Percentiles rank a stretch among this genome's conserved stretches.
phyloP scores from a whole-genome alignment of 2,797 vertebrate species.

The Oreochromis grahami region DNA sequence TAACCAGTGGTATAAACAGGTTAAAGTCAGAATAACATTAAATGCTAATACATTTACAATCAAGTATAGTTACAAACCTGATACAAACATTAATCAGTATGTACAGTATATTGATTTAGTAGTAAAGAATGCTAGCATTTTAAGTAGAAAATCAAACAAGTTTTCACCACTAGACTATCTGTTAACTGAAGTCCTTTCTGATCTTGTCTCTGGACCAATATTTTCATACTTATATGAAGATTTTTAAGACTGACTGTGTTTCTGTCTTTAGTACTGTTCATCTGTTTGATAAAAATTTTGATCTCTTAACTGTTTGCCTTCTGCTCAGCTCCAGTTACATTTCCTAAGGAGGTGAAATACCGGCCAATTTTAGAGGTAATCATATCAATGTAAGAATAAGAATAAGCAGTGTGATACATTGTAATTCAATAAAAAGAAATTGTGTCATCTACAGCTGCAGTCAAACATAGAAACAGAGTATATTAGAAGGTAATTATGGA shows the following conservation, averaged over 20 bases:
- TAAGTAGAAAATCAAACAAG: neutral
- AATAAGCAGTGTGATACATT: neutral
- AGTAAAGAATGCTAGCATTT: neutral
- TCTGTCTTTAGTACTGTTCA: neutral
- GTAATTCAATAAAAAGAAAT: neutral
- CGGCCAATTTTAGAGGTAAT: slow-evolving; percentile 41
- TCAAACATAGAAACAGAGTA: neutral
- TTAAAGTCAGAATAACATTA: neutral
- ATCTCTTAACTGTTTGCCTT: neutral
- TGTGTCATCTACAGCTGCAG: neutral
- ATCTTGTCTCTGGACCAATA: neutral
- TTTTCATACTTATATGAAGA: neutral
- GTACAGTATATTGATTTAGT: neutral
- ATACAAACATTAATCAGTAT: neutral
- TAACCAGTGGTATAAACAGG: neutral
- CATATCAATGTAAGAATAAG: neutral
- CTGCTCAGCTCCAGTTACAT: slow-evolving; percentile 15
- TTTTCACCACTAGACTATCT: neutral
- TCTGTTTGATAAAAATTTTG: neutral
- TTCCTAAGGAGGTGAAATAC: slow-evolving; percentile 38
- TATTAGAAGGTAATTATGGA: neutral
- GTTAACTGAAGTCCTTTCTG: neutral
- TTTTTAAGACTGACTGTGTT: neutral
- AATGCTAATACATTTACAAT: neutral
- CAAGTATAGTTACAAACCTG: neutral